phyloP scores from a whole-genome alignment of 1,140 invertebrate genomes.

The Saxidomus purpurata region DNA sequence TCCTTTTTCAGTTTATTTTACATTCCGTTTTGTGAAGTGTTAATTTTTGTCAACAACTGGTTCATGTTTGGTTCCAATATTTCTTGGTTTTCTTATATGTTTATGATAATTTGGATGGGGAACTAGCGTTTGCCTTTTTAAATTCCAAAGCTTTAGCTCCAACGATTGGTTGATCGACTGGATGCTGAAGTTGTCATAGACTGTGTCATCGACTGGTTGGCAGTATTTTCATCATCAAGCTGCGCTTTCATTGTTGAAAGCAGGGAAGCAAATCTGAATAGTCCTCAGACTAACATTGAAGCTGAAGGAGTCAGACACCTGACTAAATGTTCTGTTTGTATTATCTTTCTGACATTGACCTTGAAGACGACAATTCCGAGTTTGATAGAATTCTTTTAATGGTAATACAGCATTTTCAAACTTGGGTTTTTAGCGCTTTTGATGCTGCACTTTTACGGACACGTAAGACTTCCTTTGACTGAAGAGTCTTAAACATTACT shows the following conservation, averaged over 20 bases:
- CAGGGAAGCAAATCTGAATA: conserved; percentile 40
- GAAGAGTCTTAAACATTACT: background rate
- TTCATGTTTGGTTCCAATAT: background rate
- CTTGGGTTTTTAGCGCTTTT: conserved; percentile 59
- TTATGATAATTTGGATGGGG: background rate
- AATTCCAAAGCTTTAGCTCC: conserved; percentile 63
- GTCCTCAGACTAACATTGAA: conserved; percentile 49
- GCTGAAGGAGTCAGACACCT: conserved; percentile 15
- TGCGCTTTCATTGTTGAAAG: conserved; percentile 45
- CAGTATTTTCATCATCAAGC: conserved; percentile 47
- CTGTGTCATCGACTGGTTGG: conserved; percentile 43
- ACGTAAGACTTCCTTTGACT: conserved; percentile 1
- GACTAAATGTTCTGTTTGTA: conserved; percentile 11
- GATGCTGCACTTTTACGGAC: conserved; percentile 46
- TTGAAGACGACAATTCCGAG: background rate
- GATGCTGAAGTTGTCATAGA: conserved; percentile 61
- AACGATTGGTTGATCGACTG: conserved; percentile 48
- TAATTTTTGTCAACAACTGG: background rate
- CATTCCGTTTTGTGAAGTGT: conserved; percentile 24
- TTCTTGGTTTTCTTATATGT: conserved; percentile 24
- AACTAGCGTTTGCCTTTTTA: background rate
- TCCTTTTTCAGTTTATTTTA: background rate
- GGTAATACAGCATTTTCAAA: conserved; percentile 55
- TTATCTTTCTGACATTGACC: conserved; percentile 30
- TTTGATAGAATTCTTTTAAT: background rate